phyloP scores from a whole-genome alignment of 2,113 vertebrate genomes.

The Cochlearius cochlearius region DNA sequence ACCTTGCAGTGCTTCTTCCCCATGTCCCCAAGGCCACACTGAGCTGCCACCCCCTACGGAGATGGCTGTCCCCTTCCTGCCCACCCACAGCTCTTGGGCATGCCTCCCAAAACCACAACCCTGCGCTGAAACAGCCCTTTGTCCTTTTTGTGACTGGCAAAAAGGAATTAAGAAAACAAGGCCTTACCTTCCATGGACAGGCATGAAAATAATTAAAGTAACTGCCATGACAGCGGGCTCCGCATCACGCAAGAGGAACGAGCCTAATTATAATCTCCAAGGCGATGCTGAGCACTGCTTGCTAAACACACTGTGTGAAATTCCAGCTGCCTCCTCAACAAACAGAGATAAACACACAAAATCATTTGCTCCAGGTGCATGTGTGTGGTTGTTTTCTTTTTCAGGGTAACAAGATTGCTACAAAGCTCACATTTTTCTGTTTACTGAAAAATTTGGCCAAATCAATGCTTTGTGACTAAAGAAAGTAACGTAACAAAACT shows the following conservation, averaged over 20 bases:
- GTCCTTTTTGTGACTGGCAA: not conserved
- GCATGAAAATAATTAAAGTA: not conserved
- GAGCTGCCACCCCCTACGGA: not conserved
- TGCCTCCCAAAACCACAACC: not conserved
- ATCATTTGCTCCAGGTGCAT: not conserved
- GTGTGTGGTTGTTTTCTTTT: not conserved
- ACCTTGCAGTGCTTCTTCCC: not conserved
- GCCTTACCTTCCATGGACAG: not conserved
- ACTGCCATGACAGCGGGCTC: not conserved
- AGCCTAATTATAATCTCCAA: not conserved
- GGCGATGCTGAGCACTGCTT: not conserved
- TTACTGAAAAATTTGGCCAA: not conserved
- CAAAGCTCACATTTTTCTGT: not conserved
- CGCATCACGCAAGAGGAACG: not conserved
- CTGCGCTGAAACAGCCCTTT: accelerated
- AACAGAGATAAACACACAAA: not conserved
- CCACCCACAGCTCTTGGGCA: accelerated
- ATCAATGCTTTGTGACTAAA: not conserved
- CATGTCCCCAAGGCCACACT: not conserved
- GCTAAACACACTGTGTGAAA: not conserved
- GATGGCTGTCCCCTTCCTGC: not conserved
- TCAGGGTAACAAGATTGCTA: not conserved
- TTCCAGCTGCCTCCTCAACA: not conserved
- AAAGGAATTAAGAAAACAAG: not conserved
- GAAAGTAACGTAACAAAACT: not conserved